phyloP scores from a whole-genome alignment of 1,140 invertebrate species.

The Euschistus heros region DNA sequence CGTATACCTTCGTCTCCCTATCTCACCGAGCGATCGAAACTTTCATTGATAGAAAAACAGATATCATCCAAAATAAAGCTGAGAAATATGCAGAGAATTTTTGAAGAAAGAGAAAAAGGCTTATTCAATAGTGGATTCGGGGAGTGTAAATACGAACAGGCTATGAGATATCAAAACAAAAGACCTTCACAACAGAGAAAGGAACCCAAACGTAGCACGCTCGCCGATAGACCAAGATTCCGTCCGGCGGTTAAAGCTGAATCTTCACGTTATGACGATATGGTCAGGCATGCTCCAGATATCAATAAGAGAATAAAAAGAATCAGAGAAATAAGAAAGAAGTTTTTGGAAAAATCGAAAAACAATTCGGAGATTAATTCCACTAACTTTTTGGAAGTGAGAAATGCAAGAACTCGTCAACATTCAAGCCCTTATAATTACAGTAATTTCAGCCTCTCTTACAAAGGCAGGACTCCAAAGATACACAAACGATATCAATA shows the following conservation, averaged over 20 bases:
- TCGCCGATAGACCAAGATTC: background rate
- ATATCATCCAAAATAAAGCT: background rate
- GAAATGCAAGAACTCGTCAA: no score
- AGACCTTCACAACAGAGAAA: background rate
- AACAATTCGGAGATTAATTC: background rate
- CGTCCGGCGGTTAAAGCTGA: background rate
- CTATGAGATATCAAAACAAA: background rate
- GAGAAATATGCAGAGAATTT: background rate
- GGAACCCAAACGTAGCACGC: no score
- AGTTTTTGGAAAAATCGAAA: background rate
- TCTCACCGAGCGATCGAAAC: background rate
- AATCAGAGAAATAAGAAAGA: background rate
- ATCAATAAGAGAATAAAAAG: background rate
- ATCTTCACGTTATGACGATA: background rate
- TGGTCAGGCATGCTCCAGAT: background rate
- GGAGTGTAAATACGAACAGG: background rate
- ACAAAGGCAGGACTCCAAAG: no score
- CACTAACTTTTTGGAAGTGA: no score
- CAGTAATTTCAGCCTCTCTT: no score
- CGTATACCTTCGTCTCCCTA: background rate
- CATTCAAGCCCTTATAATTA: no score
- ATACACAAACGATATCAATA: no score
- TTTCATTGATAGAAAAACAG: background rate
- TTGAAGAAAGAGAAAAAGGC: background rate
- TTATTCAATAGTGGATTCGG: background rate